Conservation (phyloP, 2,888 invertebrate species). For the Lottia scabra region DNA sequence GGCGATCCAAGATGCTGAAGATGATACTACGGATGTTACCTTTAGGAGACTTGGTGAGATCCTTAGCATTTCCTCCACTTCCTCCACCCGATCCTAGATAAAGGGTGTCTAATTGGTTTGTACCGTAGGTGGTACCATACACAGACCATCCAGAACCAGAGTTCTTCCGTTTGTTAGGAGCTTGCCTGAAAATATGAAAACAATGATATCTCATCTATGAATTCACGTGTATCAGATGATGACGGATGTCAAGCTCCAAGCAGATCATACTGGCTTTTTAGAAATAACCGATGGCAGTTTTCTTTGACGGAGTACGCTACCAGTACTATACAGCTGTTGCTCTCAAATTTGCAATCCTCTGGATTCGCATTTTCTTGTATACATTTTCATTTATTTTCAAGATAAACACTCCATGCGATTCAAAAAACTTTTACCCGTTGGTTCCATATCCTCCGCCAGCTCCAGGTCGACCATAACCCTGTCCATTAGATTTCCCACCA, state of each 20-base stretch:
- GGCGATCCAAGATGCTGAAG: no score
- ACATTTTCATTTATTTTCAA: no score
- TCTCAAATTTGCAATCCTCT: no score
- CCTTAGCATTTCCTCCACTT: slow-evolving; percentile 49
- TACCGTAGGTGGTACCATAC: slow-evolving; percentile 40
- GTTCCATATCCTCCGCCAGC: slow-evolving; percentile 49
- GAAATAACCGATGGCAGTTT: no score
- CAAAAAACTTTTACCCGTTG: slow-evolving; percentile 29
- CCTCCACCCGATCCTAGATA: slow-evolving; percentile 54
- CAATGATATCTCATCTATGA: neutral
- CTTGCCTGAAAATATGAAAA: slow-evolving; percentile 13
- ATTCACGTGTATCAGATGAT: no score
- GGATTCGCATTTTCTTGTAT: no score
- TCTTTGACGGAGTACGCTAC: no score
- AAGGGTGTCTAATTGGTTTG: slow-evolving; percentile 28
- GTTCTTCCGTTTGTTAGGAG: slow-evolving; percentile 23
- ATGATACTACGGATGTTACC: slow-evolving; percentile 27
- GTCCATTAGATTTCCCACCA: slow-evolving; percentile 26
- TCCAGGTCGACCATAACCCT: slow-evolving; percentile 39
- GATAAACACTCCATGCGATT: no score
- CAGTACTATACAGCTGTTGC: no score
- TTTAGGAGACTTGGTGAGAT: slow-evolving; percentile 36
- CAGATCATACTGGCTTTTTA: no score
- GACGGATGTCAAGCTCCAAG: no score
- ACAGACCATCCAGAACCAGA: slow-evolving; percentile 29